Conservation (phyloP, 2,888 invertebrate species). For the Chaetogeoica ovagalla region DNA sequence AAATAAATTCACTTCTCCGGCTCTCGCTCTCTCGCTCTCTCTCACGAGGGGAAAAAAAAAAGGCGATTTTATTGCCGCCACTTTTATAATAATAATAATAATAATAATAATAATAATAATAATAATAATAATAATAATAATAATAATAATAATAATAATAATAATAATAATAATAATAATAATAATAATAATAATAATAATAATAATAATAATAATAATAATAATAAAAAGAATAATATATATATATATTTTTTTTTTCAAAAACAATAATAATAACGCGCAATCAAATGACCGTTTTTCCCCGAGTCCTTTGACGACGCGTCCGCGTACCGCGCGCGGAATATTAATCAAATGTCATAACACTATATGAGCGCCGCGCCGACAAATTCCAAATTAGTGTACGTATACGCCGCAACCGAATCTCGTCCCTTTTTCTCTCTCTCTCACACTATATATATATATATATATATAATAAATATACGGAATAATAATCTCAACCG, state of each 20-base stretch:
- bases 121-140: conserved; percentile 14
- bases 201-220: conserved; percentile 28
- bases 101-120: not conserved
- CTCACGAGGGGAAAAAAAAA: conserved; percentile 13
- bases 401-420: conserved; percentile 29
- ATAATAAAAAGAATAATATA: not conserved
- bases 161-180: conserved; percentile 28
- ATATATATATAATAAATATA: not conserved
- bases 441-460: too few relatives aligned
- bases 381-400: conserved; percentile 48
- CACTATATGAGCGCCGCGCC: not conserved
- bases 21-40: too few relatives aligned
- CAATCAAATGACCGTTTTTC: conserved; percentile 43
- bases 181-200: conserved; percentile 25
- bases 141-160: conserved; percentile 18
- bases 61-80: conserved; percentile 44
- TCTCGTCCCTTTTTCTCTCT: conserved; percentile 42
- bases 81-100: conserved; percentile 27
- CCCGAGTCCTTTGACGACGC: conserved; percentile 19
- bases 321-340: conserved; percentile 13
- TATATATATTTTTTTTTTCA: too few relatives aligned
- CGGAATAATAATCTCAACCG: conserved; percentile 35
- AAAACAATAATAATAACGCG: conserved; percentile 24
- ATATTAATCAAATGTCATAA: conserved; percentile 47
- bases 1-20: conserved; percentile 33